Conservation (phyloP, 2,888 invertebrate species). For the Agelastica alni region DNA sequence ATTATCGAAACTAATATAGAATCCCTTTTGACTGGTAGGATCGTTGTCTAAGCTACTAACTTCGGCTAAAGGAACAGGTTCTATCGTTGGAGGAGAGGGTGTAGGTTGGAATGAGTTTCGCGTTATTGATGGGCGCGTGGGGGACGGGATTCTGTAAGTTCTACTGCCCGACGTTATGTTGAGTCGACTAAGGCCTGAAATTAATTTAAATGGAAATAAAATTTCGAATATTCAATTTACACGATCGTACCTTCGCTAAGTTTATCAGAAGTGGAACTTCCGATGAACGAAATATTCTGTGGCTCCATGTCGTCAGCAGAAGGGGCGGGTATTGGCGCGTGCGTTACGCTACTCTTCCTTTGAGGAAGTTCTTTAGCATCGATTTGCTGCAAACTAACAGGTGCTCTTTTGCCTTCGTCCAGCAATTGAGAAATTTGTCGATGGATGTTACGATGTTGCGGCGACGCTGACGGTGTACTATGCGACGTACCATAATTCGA, state of each 20-base stretch:
- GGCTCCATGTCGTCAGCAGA: conserved; percentile 89
- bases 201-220: no score
- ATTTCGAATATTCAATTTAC: no score
- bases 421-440: conserved; percentile 60
- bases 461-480: conserved; percentile 64
- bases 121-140: conserved; percentile 74
- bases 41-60: conserved; percentile 59
- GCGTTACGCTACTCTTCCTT: conserved; percentile 53
- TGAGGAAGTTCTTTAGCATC: conserved; percentile 46
- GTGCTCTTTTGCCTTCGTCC: conserved; percentile 52
- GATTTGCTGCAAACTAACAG: conserved; percentile 61
- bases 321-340: conserved; percentile 68
- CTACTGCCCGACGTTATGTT: conserved; percentile 87
- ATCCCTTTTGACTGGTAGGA: conserved; percentile 73
- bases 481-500: conserved; percentile 60
- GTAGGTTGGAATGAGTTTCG: conserved; percentile 70
- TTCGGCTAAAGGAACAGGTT: conserved; percentile 50
- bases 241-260: conserved; percentile 51
- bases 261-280: conserved; percentile 65
- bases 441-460: conserved; percentile 66
- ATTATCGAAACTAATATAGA: conserved; percentile 92
- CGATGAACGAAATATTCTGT: conserved; percentile 90
- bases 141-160: conserved; percentile 88
- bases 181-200: conserved; percentile 70
- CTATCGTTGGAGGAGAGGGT: conserved; percentile 36